Evolutionary conservation across 1,140 invertebrate genomes (phyloP), one percentile per base, ranked within the genome.

Genomic region (Eupristina koningsbergeri): DNA sequence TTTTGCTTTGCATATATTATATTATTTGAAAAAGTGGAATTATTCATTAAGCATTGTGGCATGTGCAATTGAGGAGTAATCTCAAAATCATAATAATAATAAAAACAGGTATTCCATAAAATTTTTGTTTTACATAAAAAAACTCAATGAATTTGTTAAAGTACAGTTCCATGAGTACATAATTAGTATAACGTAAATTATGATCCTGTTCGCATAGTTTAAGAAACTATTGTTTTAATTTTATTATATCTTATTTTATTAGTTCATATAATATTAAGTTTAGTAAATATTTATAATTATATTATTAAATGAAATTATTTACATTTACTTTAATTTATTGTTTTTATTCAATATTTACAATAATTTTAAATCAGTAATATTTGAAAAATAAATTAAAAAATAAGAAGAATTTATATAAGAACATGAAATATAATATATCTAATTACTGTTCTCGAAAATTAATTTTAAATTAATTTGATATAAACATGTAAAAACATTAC

Each of bases 41-140:
- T 45, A 82, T 39, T 76, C 50, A 39, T 64, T 67, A 75, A 83
- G n/a, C 61, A 36, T 76, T 82, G 58, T 76, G 61, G 61, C 73
- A 58, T 76, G 5, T 36, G 19, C 63, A 41, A 63, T 53, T 29
- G 22, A 19, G 75, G 36, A 36, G n/a, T 81, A 31, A 74, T 71
- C 61, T 81, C 34, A 11, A 63, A 69, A 39, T 64, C 31, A 34
- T 64, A 64, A 64, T 34, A 29, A n/a, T 63, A 63, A n/a, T 34
- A 34, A 3, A 64, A 34, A n/a, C 7, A 34, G 11, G 15, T 11
- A 64, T 64, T 3, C n/a, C n/a, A 13, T 29, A 63, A 29, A 29
- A 8, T 5, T 5, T 63, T 63, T n/a, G 58, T 63, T 29, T 63
- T 63, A n/a, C 29, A 29, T 63, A 13, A 29, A 29, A 63, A n/a